A percentile compares a stretch with the other conserved stretches of the same genome.
Conservation (phyloP, 2,113 vertebrate genomes). For the Halichoerus grypus region DNA sequence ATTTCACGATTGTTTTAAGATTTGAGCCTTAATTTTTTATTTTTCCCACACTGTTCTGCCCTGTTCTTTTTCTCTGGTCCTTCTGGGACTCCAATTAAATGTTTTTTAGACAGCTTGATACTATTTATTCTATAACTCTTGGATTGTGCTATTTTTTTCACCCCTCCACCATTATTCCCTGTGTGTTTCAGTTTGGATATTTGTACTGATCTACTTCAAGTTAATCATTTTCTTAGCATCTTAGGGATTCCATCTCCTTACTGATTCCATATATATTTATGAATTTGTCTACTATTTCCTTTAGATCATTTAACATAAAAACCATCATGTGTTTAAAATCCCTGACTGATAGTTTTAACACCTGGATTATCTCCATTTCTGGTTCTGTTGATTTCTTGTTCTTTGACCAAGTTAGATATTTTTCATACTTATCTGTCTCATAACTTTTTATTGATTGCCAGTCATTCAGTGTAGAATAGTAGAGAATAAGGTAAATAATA, state of each 20-base stretch:
- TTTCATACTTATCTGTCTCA: neutral
- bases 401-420: neutral
- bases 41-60: neutral
- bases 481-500: neutral
- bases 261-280: neutral
- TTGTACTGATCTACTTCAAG: neutral
- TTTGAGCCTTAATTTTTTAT: neutral
- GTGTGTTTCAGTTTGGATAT: neutral
- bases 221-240: neutral
- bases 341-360: neutral
- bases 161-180: neutral
- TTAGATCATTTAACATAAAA: neutral
- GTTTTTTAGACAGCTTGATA: neutral
- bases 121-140: neutral
- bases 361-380: neutral
- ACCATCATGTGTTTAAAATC: slow-evolving; percentile 1
- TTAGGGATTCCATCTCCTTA: neutral
- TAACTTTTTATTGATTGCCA: neutral
- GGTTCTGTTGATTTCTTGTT: slow-evolving; percentile 1
- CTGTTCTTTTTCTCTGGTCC: neutral
- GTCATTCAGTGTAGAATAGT: neutral
- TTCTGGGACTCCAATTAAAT: neutral
- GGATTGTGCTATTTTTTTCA: neutral
- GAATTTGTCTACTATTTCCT: neutral
- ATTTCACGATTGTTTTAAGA: neutral